Base-by-base conservation (phyloP, 1,140 invertebrate genomes). In the Drosophila bocqueti region DNA sequence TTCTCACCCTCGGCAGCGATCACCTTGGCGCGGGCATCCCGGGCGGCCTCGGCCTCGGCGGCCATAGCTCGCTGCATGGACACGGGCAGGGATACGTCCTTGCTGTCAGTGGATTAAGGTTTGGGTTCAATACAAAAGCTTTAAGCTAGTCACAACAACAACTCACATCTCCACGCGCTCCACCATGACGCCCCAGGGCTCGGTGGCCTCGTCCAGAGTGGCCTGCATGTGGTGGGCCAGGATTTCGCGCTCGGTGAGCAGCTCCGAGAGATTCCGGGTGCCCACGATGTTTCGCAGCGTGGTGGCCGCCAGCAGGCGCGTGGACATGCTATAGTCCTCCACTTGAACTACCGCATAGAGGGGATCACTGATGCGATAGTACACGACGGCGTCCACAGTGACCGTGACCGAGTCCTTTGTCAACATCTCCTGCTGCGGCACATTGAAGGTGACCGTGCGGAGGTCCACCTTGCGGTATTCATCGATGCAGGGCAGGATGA, bases 111-210 rank as follows among this genome's bases (percentile, higher is more conserved):
- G 13, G 5, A 72, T 43, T 6, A 29, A 5, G 7, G 11, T 9
- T 4, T 26, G 1, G 8, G 9, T 29, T 62, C 13, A 38, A 18
- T 26, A 36, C 9, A 9, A 7, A 15, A 24, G 3, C n/a, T 34
- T 50, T 3, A 8, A 1, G 16, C 8, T 42, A 1, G 1, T n/a
- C 18, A 26, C 4, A 26, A 6, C 4, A 45, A 40, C 18, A 68
- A 93, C 95, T 96, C 94, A 98, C 97, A 99, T 98, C 95, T 99
- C 98, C 31, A 99, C 98, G 77, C 98, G 94, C 93, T 99, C 97
- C 0, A 99, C 98, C 94, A 99, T 98, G 16, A 99, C 97, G n/a
- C 98, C 98, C 98, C 98, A 99, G 42, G 97, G 97, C 83, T 98
- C 98, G 7, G 98, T 99, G n/a, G 97, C 97, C 61, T 98, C 97